Evolutionary conservation across 2,113 vertebrate genomes (phyloP).

Genomic region (Mustela nigripes): DNA sequence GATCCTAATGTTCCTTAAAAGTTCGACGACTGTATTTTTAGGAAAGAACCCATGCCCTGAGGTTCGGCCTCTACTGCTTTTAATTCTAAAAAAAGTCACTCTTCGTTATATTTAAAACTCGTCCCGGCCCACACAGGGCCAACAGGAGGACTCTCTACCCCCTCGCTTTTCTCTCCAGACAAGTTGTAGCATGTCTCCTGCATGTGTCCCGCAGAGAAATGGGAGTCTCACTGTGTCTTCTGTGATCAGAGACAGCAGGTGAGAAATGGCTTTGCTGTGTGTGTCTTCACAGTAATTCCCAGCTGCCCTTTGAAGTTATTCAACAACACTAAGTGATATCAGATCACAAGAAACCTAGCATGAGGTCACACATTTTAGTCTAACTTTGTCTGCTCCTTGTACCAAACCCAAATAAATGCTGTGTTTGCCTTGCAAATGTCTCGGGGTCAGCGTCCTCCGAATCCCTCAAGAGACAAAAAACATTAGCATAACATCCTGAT

Average conservation of each 20-base stretch:
- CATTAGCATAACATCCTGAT: neutral
- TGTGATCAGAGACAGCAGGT: conserved; percentile 73
- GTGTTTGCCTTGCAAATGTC: conserved; percentile 16
- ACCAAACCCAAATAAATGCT: conserved; percentile 66
- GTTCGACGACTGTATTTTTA: conserved; percentile 73
- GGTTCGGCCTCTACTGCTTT: conserved; percentile 57
- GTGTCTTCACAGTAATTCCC: conserved; percentile 55
- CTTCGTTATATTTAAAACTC: conserved; percentile 68
- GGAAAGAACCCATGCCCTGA: conserved; percentile 54
- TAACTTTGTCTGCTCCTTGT: neutral
- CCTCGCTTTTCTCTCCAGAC: conserved; percentile 58
- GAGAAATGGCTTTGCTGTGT: conserved; percentile 63
- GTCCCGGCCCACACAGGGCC: conserved; percentile 35
- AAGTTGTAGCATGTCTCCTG: conserved; percentile 66
- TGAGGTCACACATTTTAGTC: conserved; percentile 53
- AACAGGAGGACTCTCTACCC: conserved; percentile 42
- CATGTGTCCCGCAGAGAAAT: conserved; percentile 65
- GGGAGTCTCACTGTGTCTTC: conserved; percentile 64
- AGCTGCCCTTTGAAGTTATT: conserved; percentile 79
- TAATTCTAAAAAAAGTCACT: conserved; percentile 71
- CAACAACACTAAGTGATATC: conserved; percentile 24
- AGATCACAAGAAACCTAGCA: conserved; percentile 66
- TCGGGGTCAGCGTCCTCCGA: conserved; percentile 51
- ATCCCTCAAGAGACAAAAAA: conserved; percentile 57
- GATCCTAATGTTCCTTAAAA: conserved; percentile 54